Evolutionary conservation across 2,888 invertebrate genomes (phyloP), one percentile per base, ranked within the genome.

Genomic region (Ornithoptera alexandrae): DNA sequence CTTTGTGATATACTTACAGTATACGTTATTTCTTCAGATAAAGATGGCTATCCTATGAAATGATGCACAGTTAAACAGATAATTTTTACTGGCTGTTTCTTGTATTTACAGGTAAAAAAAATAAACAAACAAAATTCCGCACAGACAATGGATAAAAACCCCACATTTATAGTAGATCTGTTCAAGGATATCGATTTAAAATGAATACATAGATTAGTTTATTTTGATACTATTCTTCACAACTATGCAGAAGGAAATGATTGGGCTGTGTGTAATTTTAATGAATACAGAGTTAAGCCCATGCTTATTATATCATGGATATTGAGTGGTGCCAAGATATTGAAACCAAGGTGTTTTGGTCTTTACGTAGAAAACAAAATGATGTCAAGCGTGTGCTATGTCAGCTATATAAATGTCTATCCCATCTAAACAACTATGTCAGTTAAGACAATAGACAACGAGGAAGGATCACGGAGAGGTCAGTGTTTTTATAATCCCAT

Each of bases 21-120:
- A 91, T 87, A 90, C 86, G 84, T 92, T 90, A 93, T 91, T 90
- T 93, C 93, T 93, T 93, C 93, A 92, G 89, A 92, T 91, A 93
- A 90, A 93, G 93, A 93, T 93, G 94, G 94, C 94, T 94, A 94
- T 94, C 94, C 94, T 94, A 94, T 94, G 94, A 93, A 94, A 94
- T 94, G 94, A 94, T 94, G 94, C 94, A 95, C 94, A 95, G 94
- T 95, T 95, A 95, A 95, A 95, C 94, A 95, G 94, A 95, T 95
- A 94, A 94, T 94, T 94, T 95, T 94, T 94, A 94, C 93, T 93
- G 89, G 86, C 92, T 88, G 89, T 91, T 90, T 90, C 86, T 90
- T 90, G 89, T 92, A 92, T 93, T 92, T 90, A 92, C 90, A 93
- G 86, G 87, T 85, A 88, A 86, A 86, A 77, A 83, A 81, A 81